Percentiles rank a stretch among this genome's conserved stretches.
Evolutionary conservation across 2,113 vertebrate species (phyloP).

Genomic region (Myiozetetes cayanensis): DNA sequence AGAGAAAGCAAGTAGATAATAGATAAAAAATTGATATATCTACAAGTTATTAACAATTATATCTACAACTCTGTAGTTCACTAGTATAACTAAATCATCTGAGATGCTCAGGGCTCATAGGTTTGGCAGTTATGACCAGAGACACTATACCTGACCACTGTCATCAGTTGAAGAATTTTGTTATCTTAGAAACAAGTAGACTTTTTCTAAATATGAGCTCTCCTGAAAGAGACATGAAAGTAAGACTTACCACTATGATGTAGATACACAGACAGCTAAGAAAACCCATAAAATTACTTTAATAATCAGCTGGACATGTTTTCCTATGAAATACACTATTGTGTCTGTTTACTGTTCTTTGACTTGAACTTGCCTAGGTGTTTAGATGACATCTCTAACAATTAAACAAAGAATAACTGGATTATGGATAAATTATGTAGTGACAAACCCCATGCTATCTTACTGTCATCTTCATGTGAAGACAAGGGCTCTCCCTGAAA

Average conservation of each 20-base stretch:
- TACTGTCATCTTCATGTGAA: background rate
- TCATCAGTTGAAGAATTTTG: background rate
- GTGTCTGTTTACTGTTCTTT: background rate
- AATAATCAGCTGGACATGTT: background rate
- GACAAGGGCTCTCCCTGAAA: background rate
- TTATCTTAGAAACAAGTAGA: background rate
- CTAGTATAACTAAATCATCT: background rate
- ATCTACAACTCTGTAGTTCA: background rate
- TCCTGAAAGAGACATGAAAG: background rate
- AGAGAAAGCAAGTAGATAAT: background rate
- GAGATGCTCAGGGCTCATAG: background rate
- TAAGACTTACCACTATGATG: background rate
- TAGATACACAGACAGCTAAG: background rate
- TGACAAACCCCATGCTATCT: fast-evolving
- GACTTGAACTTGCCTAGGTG: background rate
- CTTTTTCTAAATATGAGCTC: background rate
- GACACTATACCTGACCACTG: background rate
- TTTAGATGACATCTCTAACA: background rate
- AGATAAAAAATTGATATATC: background rate
- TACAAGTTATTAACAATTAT: background rate
- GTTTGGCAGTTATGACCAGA: background rate
- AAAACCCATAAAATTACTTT: background rate
- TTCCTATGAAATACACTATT: background rate
- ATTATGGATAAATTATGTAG: background rate
- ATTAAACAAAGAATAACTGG: background rate